Base-by-base conservation (phyloP, 1,140 invertebrate genomes). In the Lerema accius region DNA sequence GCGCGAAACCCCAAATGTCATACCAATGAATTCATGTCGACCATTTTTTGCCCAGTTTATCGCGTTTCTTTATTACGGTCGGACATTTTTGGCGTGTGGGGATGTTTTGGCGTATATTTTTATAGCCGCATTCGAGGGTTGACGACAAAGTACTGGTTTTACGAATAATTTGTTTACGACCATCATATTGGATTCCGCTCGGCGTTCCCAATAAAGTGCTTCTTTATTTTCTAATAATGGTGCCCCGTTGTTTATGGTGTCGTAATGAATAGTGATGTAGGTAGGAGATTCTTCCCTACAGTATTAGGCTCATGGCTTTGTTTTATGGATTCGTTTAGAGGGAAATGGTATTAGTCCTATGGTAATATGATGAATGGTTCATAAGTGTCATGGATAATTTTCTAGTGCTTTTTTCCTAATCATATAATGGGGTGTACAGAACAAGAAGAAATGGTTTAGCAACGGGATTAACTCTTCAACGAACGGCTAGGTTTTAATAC, bases 21-120 rank as follows among this genome's bases (percentile, higher is more conserved):
- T 89, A 90, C 80, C 86, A 76, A 90, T 90, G 87, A 90, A 90
- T 89, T 89, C 87, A 90, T 89, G 84, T 74, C 68, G 55, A 71
- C 76, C 72, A 75, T 87, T 90, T 90, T 90, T 88, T 78, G 71
- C 72, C 63, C 78, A 77, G 67, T 88, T 88, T 90, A 90, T 90
- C 80, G 83, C 82, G 56, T 81, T 87, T 86, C 81, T 89, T 86
- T 89, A 89, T 88, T 86, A 82, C 78, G 86, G 82, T 87, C 70
- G 76, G 65, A 60, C 72, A 66, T 84, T 84, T 80, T 78, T 81
- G 71, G 70, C 73, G 68, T 76, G 66, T 73, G 64, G 71, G 66
- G 78, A 69, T 65, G 69, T 70, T 60, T 53, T 64, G 61, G 68
- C 69, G 67, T 76, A 76, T 78, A 80, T 73, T 80, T 84, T 86